phyloP scores from a whole-genome alignment of 2,113 vertebrate species.

The Nannospalax galili region DNA sequence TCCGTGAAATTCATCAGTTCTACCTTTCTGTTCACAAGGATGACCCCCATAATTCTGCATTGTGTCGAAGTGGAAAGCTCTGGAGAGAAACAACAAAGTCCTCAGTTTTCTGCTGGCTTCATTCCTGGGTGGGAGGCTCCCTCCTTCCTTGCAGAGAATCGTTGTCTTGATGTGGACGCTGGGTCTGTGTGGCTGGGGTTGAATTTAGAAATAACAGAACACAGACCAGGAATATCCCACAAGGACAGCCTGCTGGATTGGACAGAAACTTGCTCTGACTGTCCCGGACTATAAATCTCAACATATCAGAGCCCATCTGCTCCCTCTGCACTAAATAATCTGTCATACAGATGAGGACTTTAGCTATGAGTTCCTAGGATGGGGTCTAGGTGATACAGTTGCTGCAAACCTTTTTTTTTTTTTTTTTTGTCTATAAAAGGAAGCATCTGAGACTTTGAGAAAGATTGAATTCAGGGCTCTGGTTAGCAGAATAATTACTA shows the following conservation, averaged over 20 bases:
- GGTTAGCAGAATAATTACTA: slow-evolving; percentile 24
- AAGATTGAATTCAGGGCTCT: slow-evolving; percentile 34
- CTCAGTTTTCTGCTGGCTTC: slow-evolving; percentile 13
- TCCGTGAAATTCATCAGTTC: slow-evolving; percentile 85
- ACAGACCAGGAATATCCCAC: slow-evolving; percentile 9
- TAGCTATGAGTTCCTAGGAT: neutral
- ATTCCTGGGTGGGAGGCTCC: neutral
- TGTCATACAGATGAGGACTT: neutral
- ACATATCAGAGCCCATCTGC: neutral
- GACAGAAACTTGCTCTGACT: neutral
- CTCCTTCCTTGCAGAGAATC: neutral
- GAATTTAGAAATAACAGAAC: slow-evolving; percentile 23
- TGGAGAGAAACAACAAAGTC: slow-evolving; percentile 80
- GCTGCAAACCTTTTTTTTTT: neutral
- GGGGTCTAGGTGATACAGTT: neutral
- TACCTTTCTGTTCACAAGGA: slow-evolving; percentile 78
- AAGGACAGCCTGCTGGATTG: neutral
- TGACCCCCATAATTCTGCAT: slow-evolving; percentile 89
- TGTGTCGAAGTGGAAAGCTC: slow-evolving; percentile 69
- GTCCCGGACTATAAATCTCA: neutral
- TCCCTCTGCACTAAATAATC: neutral
- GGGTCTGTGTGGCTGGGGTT: neutral
- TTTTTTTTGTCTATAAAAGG: slow-evolving; percentile 14
- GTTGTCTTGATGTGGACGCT: neutral
- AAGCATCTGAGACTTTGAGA: slow-evolving; percentile 22